phyloP scores from a whole-genome alignment of 2,113 vertebrate species.

The Tachuris rubrigastra region DNA sequence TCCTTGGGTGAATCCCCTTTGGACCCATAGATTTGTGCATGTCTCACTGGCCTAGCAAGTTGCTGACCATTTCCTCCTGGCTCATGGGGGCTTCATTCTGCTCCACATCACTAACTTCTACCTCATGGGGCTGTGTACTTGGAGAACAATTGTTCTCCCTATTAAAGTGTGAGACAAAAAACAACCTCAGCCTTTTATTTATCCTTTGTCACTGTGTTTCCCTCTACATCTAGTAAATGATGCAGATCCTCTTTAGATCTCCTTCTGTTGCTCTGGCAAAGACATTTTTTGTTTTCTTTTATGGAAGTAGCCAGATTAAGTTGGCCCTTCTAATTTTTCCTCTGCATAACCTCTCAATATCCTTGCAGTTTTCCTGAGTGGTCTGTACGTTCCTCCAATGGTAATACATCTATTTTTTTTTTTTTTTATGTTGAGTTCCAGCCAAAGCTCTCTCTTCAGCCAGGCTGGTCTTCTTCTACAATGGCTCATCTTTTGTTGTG shows the following conservation, averaged over 20 bases:
- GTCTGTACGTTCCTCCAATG: neutral
- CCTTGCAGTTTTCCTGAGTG: neutral
- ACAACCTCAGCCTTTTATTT: neutral
- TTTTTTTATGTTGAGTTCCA: neutral
- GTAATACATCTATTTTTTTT: no score
- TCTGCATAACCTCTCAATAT: neutral
- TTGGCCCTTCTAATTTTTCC: neutral
- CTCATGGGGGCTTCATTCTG: neutral
- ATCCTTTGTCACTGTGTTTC: neutral
- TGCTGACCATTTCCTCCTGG: neutral
- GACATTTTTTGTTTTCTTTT: rapidly evolving
- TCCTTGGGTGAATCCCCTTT: no score
- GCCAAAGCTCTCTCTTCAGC: neutral
- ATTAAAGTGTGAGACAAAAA: neutral
- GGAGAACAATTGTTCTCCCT: neutral
- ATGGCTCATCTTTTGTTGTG: neutral
- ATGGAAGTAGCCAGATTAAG: neutral
- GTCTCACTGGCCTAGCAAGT: neutral
- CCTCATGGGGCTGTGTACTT: neutral
- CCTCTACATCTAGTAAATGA: neutral
- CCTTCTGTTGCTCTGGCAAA: neutral
- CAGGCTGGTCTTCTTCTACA: neutral
- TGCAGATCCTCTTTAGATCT: neutral
- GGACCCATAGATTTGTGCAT: no score
- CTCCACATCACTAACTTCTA: neutral